Conservation (phyloP, 2,888 invertebrate genomes). For the Copidosoma aretas region DNA sequence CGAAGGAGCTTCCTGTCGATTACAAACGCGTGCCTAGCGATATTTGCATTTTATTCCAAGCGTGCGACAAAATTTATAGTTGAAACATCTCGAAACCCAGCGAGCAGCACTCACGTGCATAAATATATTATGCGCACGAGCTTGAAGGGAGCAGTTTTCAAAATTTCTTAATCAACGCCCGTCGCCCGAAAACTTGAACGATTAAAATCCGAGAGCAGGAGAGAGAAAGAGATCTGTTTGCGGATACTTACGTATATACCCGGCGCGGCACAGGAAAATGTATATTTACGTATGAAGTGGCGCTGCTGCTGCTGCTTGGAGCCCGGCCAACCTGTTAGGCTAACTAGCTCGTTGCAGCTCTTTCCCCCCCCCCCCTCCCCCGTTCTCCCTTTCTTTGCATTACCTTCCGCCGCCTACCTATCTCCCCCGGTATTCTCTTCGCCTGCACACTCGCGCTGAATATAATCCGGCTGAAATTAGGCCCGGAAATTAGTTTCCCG, state of each 20-base stretch:
- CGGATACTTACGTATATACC: constrained; percentile 10
- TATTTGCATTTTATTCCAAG: no score
- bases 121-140: no score
- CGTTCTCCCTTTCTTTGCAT: not conserved
- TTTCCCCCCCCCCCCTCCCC: constrained; percentile 34
- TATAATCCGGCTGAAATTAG: constrained; percentile 55
- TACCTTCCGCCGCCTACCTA: not conserved
- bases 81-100: no score
- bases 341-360: constrained; percentile 52
- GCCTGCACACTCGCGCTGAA: constrained; percentile 45
- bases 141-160: no score
- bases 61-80: no score
- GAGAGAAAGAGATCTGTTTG: no score
- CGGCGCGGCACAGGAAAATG: constrained; percentile 13
- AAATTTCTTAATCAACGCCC: not conserved
- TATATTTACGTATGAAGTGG: constrained; percentile 53
- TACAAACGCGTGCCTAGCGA: no score
- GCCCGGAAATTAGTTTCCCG: constrained; percentile 50
- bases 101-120: no score
- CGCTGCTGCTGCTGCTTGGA: constrained; percentile 47
- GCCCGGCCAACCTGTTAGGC: constrained; percentile 55
- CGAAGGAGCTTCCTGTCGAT: no score
- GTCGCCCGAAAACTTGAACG: no score
- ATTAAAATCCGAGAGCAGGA: no score
- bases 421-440: not conserved